These are phyloP conservation scores for Onychomys leucogaster DNA, from an alignment of 2,797 vertebrate genomes.

Conservation along the genomic window DNA sequence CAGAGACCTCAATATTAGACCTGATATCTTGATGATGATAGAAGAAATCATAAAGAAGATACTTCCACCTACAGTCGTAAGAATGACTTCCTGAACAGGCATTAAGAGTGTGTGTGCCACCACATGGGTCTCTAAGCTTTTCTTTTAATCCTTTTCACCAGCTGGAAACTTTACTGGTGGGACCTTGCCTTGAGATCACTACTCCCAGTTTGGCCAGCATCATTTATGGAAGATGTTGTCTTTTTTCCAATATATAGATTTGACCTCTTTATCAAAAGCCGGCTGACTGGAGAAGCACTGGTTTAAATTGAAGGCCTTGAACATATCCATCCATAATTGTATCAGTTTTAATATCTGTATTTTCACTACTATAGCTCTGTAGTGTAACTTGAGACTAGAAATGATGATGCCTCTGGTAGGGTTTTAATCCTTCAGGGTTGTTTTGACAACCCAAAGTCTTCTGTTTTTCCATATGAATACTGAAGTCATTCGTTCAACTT, in stretches of 20 bases:
- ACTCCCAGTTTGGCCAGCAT: not conserved
- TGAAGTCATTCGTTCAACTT: not conserved
- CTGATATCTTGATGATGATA: no score
- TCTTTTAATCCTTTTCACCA: no score
- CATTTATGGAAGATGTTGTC: not conserved
- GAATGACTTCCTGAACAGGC: no score
- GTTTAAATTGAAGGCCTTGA: not conserved
- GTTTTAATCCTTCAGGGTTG: not conserved
- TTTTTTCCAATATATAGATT: no score
- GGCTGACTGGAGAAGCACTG: not conserved
- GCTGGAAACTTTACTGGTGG: no score
- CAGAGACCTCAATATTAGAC: no score
- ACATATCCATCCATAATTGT: no score
- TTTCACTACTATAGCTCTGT: not conserved
- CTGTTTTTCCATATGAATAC: not conserved
- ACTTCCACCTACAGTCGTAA: no score
- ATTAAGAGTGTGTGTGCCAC: no score
- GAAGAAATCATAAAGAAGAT: no score
- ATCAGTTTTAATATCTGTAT: not conserved
- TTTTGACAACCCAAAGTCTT: not conserved
- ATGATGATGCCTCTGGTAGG: not conserved
- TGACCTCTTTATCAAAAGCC: not conserved
- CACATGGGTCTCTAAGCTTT: no score
- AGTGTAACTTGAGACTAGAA: not conserved
- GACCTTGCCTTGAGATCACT: no score